phyloP scores from a whole-genome alignment of 92 coral and sea anemone species.

The Paramuricea clavata region DNA sequence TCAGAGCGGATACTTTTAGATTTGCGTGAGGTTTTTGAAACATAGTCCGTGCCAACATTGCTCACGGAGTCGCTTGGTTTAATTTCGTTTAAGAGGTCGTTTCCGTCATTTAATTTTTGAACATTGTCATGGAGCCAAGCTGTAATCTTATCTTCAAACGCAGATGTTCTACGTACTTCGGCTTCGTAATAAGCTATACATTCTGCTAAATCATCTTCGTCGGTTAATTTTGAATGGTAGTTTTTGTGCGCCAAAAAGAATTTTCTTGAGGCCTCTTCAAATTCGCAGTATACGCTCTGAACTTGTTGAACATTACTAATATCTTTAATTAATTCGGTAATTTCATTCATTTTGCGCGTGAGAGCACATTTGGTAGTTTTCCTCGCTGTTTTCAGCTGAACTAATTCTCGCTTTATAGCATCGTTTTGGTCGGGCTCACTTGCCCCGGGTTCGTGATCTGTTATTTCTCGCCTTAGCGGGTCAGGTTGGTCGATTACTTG shows the following conservation, averaged over 20 bases:
- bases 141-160: conserved; percentile 10
- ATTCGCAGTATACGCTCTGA: conserved; percentile 25
- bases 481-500: not conserved
- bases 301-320: conserved; percentile 13
- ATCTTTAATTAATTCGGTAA: too few species aligned
- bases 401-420: not conserved
- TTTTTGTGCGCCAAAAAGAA: conserved; percentile 17
- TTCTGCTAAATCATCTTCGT: conserved; percentile 31
- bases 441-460: conserved; percentile 31
- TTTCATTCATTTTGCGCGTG: too few species aligned
- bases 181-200: conserved; percentile 28
- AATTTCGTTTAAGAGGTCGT: conserved; percentile 10
- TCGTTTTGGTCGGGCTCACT: not conserved
- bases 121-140: not conserved
- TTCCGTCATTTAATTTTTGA: not conserved
- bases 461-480: conserved; percentile 19
- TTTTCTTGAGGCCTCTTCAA: conserved; percentile 17
- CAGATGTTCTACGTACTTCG: too few species aligned
- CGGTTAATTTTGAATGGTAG: not conserved
- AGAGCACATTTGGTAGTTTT: not conserved
- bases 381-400: not conserved
- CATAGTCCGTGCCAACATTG: conserved; percentile 22
- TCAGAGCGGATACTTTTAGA: conserved; percentile 27
- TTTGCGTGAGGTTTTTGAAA: conserved; percentile 29
- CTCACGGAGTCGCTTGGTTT: conserved; percentile 47